phyloP scores from a whole-genome alignment of 1,140 invertebrate genomes.

The Mylabris phalerata region DNA sequence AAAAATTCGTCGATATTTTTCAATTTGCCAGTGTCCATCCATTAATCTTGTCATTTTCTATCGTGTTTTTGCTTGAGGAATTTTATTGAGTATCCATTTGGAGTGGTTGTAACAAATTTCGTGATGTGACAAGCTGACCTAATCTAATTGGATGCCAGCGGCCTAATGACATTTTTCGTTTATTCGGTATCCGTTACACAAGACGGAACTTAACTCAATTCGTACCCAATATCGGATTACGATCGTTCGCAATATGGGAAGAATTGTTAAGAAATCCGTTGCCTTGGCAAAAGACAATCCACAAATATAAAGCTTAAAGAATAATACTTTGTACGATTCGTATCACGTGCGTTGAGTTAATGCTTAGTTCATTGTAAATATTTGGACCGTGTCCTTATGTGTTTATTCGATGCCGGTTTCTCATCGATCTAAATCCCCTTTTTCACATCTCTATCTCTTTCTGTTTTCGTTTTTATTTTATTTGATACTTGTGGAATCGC shows the following conservation, averaged over 20 bases:
- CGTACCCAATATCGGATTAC: conserved; percentile 36
- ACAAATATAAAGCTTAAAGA: conserved; percentile 9
- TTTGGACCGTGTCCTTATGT: conserved; percentile 12
- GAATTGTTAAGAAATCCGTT: conserved; percentile 36
- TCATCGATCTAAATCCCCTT: conserved; percentile 10
- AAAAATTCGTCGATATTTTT: too few relatives aligned
- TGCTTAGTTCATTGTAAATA: conserved; percentile 20
- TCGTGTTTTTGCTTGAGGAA: conserved; percentile 11
- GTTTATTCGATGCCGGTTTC: neutral
- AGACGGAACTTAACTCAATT: conserved; percentile 33
- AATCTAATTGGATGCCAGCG: conserved; percentile 35
- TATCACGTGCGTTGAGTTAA: conserved; percentile 12
- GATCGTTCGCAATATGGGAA: conserved; percentile 35
- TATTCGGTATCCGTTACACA: conserved; percentile 30
- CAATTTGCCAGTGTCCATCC: neutral
- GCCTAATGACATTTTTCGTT: conserved; percentile 38
- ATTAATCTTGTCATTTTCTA: conserved; percentile 12
- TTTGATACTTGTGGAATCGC: conserved; percentile 6
- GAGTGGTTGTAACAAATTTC: conserved; percentile 14
- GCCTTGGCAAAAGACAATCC: conserved; percentile 29
- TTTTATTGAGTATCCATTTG: conserved; percentile 16
- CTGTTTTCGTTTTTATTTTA: neutral
- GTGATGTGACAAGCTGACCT: conserved; percentile 19
- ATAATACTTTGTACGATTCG: conserved; percentile 10
- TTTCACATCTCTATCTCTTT: too few relatives aligned